Evolutionary conservation across 2,797 vertebrate genomes (phyloP).

Genomic region (Toxotes lorentzi): DNA sequence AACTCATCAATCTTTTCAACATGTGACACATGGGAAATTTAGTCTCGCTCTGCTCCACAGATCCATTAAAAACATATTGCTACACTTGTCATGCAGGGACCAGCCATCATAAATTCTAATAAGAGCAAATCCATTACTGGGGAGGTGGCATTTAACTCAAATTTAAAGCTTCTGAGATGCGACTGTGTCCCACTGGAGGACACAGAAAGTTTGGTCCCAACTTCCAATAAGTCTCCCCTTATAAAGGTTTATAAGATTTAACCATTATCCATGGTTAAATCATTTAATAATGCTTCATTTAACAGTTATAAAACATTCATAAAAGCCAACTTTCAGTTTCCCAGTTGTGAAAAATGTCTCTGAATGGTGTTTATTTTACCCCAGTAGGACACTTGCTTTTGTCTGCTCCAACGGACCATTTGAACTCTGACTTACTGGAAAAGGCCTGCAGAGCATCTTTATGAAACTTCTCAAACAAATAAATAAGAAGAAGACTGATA

Average conservation of each 20-base stretch:
- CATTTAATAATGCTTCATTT: background rate
- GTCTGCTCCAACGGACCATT: background rate
- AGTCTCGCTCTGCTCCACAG: background rate
- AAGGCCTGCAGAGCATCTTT: background rate
- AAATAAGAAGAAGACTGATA: too few species aligned
- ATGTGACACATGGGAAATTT: constrained; percentile 33
- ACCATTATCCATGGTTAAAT: background rate
- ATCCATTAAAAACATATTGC: constrained; percentile 23
- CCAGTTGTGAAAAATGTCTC: background rate
- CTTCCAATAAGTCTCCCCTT: background rate
- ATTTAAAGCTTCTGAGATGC: background rate
- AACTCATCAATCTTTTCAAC: constrained; percentile 15
- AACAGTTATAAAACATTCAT: background rate
- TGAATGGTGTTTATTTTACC: background rate
- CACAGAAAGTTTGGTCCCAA: background rate
- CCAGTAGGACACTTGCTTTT: too few species aligned
- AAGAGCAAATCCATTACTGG: background rate
- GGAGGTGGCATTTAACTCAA: background rate
- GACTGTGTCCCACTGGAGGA: background rate
- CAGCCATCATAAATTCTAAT: background rate
- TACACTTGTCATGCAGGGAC: background rate
- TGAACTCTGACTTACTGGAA: constrained; percentile 3
- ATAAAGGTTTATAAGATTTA: background rate
- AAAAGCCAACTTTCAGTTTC: background rate
- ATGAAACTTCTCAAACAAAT: too few species aligned